phyloP scores from a whole-genome alignment of 1,140 invertebrate genomes.

The Bombus pyrosoma region DNA sequence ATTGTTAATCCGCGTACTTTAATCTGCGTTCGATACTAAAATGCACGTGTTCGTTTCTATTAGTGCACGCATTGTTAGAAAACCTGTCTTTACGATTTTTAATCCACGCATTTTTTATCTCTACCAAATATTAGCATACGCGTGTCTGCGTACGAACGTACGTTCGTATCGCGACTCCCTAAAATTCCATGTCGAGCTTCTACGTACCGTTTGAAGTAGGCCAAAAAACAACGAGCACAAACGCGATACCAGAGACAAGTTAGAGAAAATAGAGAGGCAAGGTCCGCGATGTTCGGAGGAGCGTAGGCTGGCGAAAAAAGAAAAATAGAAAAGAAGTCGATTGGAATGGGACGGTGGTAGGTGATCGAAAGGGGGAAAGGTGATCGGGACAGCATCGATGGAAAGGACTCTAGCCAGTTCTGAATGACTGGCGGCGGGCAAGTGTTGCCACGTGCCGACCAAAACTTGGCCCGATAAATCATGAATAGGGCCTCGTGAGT shows the following conservation, averaged over 20 bases:
- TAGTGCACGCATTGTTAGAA: too few relatives aligned
- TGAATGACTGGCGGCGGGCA: slow-evolving; percentile 37
- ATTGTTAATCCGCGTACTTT: neutral
- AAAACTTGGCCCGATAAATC: slow-evolving; percentile 53
- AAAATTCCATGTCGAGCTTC: neutral
- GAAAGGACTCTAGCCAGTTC: slow-evolving; percentile 11
- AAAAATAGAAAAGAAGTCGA: neutral
- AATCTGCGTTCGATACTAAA: accelerated
- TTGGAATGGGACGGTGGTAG: neutral
- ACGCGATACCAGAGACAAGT: too few relatives aligned
- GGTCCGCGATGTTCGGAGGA: neutral
- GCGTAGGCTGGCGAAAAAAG: neutral
- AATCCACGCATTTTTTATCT: neutral
- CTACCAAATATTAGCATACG: neutral
- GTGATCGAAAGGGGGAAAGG: neutral
- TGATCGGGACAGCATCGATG: neutral
- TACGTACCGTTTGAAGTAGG: neutral
- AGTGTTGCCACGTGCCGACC: slow-evolving; percentile 40
- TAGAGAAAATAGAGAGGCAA: slow-evolving; percentile 25
- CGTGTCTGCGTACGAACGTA: too few relatives aligned
- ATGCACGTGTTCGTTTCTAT: neutral
- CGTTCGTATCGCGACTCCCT: neutral
- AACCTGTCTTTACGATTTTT: neutral
- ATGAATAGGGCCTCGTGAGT: neutral
- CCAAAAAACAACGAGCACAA: neutral